A percentile compares a stretch with the other conserved stretches of the same genome.
phyloP scores from a whole-genome alignment of 2,113 vertebrate genomes.

The Trematomus loennbergii region DNA sequence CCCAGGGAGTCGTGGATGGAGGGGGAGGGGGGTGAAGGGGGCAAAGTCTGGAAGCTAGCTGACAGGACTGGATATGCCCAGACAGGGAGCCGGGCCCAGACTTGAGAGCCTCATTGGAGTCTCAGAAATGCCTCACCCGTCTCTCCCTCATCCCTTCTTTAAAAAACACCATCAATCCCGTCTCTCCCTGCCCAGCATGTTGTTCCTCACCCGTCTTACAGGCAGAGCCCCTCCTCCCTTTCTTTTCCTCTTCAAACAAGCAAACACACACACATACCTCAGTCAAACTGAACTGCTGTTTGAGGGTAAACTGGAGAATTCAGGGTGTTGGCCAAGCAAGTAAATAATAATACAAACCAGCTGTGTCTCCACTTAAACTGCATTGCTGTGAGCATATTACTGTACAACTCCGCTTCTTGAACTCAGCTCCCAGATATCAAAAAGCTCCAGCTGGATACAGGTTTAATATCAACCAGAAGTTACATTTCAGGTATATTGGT shows the following conservation, averaged over 20 bases:
- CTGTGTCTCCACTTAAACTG: conserved; percentile 68
- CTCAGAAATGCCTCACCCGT: conserved; percentile 69
- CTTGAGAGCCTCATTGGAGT: conserved; percentile 75
- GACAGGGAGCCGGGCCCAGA: conserved; percentile 79
- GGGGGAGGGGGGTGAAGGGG: conserved; percentile 54
- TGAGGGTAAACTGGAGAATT: conserved; percentile 68
- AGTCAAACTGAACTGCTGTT: conserved; percentile 55
- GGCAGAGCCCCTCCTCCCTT: conserved; percentile 53
- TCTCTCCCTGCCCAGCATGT: conserved; percentile 37
- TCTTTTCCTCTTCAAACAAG: conserved; percentile 62
- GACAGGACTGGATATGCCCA: conserved; percentile 82
- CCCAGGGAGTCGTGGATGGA: conserved; percentile 52
- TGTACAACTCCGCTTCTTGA: conserved; percentile 49
- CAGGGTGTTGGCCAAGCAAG: conserved; percentile 75
- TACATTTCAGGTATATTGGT: conserved; percentile 35
- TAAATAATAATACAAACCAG: conserved; percentile 84
- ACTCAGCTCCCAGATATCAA: conserved; percentile 19
- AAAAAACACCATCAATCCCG: conserved; percentile 44
- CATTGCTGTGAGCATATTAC: conserved; percentile 33
- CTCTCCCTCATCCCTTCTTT: conserved; percentile 50
- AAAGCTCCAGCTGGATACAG: conserved; percentile 16
- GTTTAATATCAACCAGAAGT: conserved; percentile 30
- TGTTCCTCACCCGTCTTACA: conserved; percentile 52
- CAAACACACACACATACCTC: conserved; percentile 57
- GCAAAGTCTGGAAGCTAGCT: conserved; percentile 71